These are phyloP conservation scores for Cladopsammia gracilis DNA, from an alignment of 64 coral and sea anemone species.

Conservation along the genomic window DNA sequence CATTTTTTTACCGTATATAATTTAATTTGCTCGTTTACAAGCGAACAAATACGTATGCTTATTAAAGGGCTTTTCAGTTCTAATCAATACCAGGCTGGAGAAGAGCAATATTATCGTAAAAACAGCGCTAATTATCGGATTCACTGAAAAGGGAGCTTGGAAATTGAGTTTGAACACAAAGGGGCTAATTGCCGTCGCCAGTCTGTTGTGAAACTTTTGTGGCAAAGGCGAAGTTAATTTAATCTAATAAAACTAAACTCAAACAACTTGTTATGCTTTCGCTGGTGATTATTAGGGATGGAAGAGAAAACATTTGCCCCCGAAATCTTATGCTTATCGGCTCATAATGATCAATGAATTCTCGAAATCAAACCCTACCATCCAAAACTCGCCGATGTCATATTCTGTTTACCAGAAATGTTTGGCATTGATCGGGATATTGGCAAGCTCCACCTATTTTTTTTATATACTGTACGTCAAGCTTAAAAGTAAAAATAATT, in stretches of 20 bases:
- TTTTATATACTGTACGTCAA: background rate
- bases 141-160: slow-evolving; percentile 1
- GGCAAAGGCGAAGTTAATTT: background rate
- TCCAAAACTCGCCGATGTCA: no score
- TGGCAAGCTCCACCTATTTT: no score
- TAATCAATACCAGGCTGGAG: slow-evolving; percentile 5
- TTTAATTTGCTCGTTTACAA: slow-evolving; percentile 33
- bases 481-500: background rate
- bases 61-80: slow-evolving; percentile 12
- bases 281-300: background rate
- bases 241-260: slow-evolving; percentile 9
- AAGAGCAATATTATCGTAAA: slow-evolving; percentile 26
- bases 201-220: background rate
- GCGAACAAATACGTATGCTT: slow-evolving; percentile 8
- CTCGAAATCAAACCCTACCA: no score
- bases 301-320: background rate
- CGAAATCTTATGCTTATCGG: background rate
- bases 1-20: background rate
- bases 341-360: no score
- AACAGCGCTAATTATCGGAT: slow-evolving; percentile 29
- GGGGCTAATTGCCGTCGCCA: background rate
- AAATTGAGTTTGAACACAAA: slow-evolving; percentile 5
- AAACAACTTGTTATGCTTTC: slow-evolving; percentile 2
- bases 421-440: no score
- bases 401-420: no score